Evolutionary conservation across 2,888 invertebrate species (phyloP).

Genomic region (Cerastis leucographa): DNA sequence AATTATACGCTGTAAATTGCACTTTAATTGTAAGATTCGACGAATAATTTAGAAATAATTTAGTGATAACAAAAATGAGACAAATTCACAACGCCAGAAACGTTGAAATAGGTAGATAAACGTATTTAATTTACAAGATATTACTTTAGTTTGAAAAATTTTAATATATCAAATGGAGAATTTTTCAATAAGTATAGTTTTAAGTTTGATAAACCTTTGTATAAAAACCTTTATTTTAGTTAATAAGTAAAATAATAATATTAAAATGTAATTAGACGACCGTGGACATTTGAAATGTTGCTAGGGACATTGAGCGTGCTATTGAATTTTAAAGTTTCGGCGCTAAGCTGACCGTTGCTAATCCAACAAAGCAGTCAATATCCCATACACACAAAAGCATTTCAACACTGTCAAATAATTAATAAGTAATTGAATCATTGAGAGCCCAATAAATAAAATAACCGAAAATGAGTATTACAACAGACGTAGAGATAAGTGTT

Average conservation of each 20-base stretch:
- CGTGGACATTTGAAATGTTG: not conserved
- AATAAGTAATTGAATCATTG: conserved; percentile 44
- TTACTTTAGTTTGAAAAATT: conserved; percentile 33
- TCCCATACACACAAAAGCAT: not conserved
- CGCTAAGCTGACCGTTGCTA: not conserved
- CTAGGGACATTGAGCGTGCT: not conserved
- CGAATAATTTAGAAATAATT: conserved; percentile 41
- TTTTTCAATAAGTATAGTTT: conserved; percentile 28
- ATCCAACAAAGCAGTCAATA: not conserved
- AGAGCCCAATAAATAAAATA: conserved; percentile 40
- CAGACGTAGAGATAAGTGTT: conserved; percentile 60
- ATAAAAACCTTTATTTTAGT: conserved; percentile 45
- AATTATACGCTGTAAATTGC: conserved; percentile 71
- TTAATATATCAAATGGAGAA: conserved; percentile 27
- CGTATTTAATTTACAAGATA: conserved; percentile 34
- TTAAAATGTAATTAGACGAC: conserved; percentile 19
- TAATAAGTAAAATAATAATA: conserved; percentile 21
- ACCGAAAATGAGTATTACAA: conserved; percentile 61
- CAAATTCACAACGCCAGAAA: conserved; percentile 40
- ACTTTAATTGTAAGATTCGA: conserved; percentile 60
- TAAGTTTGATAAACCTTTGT: conserved; percentile 39
- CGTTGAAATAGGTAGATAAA: conserved; percentile 29
- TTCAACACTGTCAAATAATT: conserved; percentile 1
- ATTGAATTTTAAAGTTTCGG: not conserved
- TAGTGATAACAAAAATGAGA: conserved; percentile 27